Evolutionary conservation across 2,888 invertebrate genomes (phyloP), one percentile per base, ranked within the genome.

Genomic region (Calliphora vomitoria): DNA sequence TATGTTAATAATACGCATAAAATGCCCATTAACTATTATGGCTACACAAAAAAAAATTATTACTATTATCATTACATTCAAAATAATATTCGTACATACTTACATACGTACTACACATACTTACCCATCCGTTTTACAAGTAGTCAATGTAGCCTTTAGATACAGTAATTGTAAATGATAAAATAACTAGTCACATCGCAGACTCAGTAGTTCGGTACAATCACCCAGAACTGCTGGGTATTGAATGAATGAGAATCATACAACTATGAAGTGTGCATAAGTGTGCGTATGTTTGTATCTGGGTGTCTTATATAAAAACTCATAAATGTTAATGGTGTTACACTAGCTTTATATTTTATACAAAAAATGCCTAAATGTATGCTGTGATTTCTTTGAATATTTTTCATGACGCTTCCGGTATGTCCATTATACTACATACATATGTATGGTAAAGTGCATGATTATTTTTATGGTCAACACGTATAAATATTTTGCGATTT

Each of bases 1-100:
- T 92, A 92, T 92, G 92, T 91, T 92, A 93, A 92, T 92, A 92
- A 93, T 92, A 90, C 90, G 91, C 90, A 91, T 90, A 90, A 89
- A 90, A 91, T 90, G 90, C 88, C 85, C 89, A 89, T 91, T 91
- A 90, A 90, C 89, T 90, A 90, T 89, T 90, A 89, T 88, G 86
- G 80, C 83, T 31, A 60, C 41, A 38, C 50, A 44, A 38, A 66
- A 69, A 58, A 58, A 47, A 53, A 60, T 86, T 72, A 86, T 69
- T 58, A 31, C 44, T 78, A 89, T 85, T 89, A 72, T 82, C 58
- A 82, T 89, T 85, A 71, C 35, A 44, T 50, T 66, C 47, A n/a
- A 66, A 87, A 80, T 85, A 85, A 86, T 85, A 25, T 76, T 6
- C 35, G 25, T 50, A 55, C 44, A 60, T 10, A 50, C 5, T n/a